phyloP scores from a whole-genome alignment of 2,113 vertebrate genomes.

The Craseonycteris thonglongyai region DNA sequence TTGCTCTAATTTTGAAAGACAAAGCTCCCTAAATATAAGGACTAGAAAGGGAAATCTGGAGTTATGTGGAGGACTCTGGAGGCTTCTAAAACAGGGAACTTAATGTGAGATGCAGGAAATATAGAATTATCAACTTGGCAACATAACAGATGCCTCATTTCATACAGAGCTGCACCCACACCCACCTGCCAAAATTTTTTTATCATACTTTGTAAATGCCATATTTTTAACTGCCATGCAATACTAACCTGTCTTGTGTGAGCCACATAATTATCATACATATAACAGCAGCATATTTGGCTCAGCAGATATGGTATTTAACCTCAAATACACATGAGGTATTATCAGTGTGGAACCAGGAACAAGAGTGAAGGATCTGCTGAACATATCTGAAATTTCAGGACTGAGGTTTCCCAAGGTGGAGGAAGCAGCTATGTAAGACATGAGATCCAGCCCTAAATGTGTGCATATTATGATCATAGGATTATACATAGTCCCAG shows the following conservation, averaged over 20 bases:
- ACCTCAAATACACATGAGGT: not conserved
- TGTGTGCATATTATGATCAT: not conserved
- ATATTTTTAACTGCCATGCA: conserved; percentile 37
- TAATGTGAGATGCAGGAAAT: conserved; percentile 12
- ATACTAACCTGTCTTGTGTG: conserved; percentile 14
- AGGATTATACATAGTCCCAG: not conserved
- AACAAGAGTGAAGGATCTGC: not conserved
- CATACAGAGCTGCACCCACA: not conserved
- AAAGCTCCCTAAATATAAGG: not conserved
- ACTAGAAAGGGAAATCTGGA: not conserved
- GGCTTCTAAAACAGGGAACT: not conserved
- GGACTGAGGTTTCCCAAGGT: not conserved
- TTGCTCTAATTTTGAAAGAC: conserved; percentile 29
- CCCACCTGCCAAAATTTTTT: too few species aligned
- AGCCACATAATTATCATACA: conserved; percentile 17
- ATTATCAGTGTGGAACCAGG: not conserved
- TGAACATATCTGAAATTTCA: not conserved
- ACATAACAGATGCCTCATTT: conserved; percentile 10
- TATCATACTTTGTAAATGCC: not conserved
- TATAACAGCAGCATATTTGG: not conserved
- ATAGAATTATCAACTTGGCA: not conserved
- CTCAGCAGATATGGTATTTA: not conserved
- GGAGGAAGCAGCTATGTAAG: not conserved
- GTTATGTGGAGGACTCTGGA: not conserved
- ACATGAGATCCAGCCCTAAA: not conserved